Evolutionary conservation across 2,888 invertebrate genomes (phyloP), one percentile per base, ranked within the genome.

Genomic region (Eristalis tenax): DNA sequence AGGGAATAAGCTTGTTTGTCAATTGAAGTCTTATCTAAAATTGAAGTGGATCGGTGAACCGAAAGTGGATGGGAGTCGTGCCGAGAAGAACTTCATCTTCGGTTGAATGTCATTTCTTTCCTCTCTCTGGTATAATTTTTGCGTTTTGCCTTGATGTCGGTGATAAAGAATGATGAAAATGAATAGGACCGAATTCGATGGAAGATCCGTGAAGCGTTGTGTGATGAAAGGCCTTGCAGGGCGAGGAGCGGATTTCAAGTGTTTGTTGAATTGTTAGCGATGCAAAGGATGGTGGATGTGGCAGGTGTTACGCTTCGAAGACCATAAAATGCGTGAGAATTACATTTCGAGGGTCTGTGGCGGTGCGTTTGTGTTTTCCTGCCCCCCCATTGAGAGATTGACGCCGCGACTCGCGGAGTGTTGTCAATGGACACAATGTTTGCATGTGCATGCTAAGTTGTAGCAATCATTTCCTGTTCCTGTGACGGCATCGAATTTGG

Each of bases 1-100:
- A 83, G 79, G 87, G 76, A 87, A 83, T 87, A 80, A 87, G 79
- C 87, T 87, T 87, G 87, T 87, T 87, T 87, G 87, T 83, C 87
- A 83, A 83, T 83, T 87, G 79, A 80, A 83, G 83, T 83, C 76
- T 76, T 87, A 83, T 80, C 83, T 83, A 56, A 79, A 83, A 79
- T 78, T 75, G 65, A 78, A 77, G 74, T 59, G 70, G 82, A 74
- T 50, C 32, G 74, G 65, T 15, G 22, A 65, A 32, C 56, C 59
- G 61, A 76, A 35, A 43, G 4, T 3, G 32, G 40, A 18, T 32
- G 59, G 3, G 70, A 28, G 50, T 8, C 50, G 18, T 2, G 15
- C 50, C 28, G 65, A 69, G 64, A 70, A 75, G 43, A 65, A 80
- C 59, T 74, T 83, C 40, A 15, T 63, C 38, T 13, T 68, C 10